Conservation (phyloP, 2,888 invertebrate species). For the Tetragnatha montana region DNA sequence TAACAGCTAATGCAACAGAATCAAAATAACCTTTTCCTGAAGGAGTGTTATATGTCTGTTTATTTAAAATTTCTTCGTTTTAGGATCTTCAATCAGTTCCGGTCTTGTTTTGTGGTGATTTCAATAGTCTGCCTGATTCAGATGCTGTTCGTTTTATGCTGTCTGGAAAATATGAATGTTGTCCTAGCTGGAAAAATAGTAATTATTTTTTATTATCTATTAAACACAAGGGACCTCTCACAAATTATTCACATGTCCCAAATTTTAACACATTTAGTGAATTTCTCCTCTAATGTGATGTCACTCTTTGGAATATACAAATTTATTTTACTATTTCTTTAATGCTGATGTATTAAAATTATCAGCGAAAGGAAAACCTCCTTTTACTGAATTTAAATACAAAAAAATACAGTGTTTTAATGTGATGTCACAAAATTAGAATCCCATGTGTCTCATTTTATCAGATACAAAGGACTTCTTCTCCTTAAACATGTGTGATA, state of each 20-base stretch:
- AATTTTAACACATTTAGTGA: no score
- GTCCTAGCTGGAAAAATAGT: conserved; percentile 88
- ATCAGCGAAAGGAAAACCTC: no score
- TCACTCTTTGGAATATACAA: background rate
- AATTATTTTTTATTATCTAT: conserved; percentile 74
- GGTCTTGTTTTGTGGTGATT: conserved; percentile 91
- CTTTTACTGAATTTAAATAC: no score
- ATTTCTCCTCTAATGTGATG: background rate
- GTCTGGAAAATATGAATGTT: conserved; percentile 81
- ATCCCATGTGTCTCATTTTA: no score
- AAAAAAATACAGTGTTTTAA: no score
- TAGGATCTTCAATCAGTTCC: conserved; percentile 78
- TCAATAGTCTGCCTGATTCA: conserved; percentile 90
- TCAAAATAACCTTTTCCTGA: no score
- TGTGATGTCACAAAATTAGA: no score
- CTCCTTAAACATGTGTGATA: no score
- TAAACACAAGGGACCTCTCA: no score
- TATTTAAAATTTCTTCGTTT: background rate
- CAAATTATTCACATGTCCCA: no score
- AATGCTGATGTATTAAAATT: background rate
- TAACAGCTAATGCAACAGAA: no score
- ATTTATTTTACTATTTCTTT: background rate
- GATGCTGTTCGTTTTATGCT: conserved; percentile 88
- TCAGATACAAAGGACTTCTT: no score
- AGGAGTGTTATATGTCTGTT: background rate